Evolutionary conservation across 92 coral and sea anemone species (phyloP), one percentile per base, ranked within the genome.

Genomic region (Epizoanthus scotinus): DNA sequence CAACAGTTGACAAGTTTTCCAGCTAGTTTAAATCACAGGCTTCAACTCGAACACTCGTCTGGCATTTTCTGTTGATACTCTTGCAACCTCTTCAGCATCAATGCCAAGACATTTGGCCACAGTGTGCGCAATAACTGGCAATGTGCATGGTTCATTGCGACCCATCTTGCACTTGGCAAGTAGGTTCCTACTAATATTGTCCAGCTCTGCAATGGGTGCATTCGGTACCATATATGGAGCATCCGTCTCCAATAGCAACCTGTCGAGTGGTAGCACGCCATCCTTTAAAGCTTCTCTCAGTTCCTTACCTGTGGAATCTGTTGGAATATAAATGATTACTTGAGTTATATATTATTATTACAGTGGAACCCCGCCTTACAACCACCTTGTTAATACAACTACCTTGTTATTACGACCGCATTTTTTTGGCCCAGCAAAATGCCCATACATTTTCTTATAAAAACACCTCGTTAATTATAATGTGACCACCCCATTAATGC

Each of bases 161-260:
- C 98, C 98, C 49, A 94, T 91, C 54, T 89, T 92, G 90, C 99
- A 95, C 66, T 91, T 89, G 58, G 87, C 78, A 6, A 95, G 79
- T 28, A 95, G 91, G 42, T 92, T 90, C 77, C 90, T 85, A 77
- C 96, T 84, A 36, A 92, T 78, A 47, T 86, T 88, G 63, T 95
- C 99, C 66, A 95, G 70, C 3, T 89, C 95, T 42, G 94, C 78
- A 59, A 81, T 83, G 9, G 98, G 97, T n/a, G 97, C 91, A 84
- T 91, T 95, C 5, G 99, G 99, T 6, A 93, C 94, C 99, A 95
- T 95, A 84, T 95, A 95, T 5, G 99, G 99, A 3, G 99, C 99
- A 69, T 91, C 96, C 49, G 98, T 95, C 77, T 95, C 99, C 7
- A 95, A 84, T 19, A 95, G 87, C 28, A 95, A 86, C 66, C 97